Evolutionary conservation across 2,888 invertebrate species (phyloP), one percentile per base, ranked within the genome.

Genomic region (Parasteatoda lunata): DNA sequence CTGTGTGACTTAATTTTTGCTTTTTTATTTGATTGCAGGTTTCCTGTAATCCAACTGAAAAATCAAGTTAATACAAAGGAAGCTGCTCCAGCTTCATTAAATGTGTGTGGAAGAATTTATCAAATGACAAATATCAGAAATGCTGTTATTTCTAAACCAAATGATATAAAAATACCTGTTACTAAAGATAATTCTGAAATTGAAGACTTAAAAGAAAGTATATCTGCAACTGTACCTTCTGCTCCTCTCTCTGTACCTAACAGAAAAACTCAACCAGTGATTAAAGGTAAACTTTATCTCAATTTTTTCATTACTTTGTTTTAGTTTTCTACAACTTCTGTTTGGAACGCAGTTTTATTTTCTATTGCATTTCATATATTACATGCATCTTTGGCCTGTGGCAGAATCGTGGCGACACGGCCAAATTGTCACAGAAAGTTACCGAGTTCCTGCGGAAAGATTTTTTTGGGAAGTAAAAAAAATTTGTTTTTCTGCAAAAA

Each of bases 111-210:
- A 30, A 64, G 80, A 72, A 49, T 85, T 15, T 85, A 85, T 71
- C 85, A 85, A 71, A 85, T 85, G 85, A 48, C 85, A 54, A 85
- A 85, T 66, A 65, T 85, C 45, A 76, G 80, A n/a, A 85, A 85
- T 77, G 59, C 85, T 48, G 80, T 85, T 6, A 70, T 85, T 65
- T 79, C 85, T 45, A 80, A 80, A 54, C 80, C 79, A 51, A 48
- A 70, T 9, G 85, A 85, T 54, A 69, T 71, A 30, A 85, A 85
- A 48, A 13, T 75, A 11, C 15, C 66, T 68, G 3, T 54, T 47
- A 4, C 59, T 54, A 80, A 85, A 59, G 85, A 85, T 49, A 54
- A 13, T 71, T 54, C 51, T 72, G 85, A 80, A n/a, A 77, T 51
- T 47, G n/a, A 54, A 30, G 30, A 49, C 30, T 30, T 30, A 30